These are phyloP conservation scores for Deilephila porcellus DNA, from an alignment of 2,888 invertebrate species.

Conservation along the genomic window DNA sequence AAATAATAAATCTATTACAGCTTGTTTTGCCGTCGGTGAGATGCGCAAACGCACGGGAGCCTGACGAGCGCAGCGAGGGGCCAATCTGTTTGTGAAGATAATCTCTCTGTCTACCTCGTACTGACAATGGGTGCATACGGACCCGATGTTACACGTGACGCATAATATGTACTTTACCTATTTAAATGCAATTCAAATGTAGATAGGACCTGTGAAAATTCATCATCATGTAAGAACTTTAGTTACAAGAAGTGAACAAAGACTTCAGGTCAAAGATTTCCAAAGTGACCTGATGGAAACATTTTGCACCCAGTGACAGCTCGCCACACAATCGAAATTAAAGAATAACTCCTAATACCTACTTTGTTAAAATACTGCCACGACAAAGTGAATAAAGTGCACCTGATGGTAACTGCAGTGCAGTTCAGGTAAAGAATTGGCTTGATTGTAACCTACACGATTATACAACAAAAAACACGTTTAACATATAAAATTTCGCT, in stretches of 20 bases:
- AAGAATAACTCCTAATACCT: too few relatives aligned
- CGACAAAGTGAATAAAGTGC: too few relatives aligned
- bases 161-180: neutral
- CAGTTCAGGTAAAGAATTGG: too few relatives aligned
- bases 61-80: slow-evolving; percentile 74
- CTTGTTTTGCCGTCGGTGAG: slow-evolving; percentile 56
- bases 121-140: slow-evolving; percentile 29
- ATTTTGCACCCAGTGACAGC: too few relatives aligned
- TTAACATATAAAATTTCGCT: neutral
- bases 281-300: too few relatives aligned
- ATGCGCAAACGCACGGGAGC: slow-evolving; percentile 58
- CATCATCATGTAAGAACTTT: neutral
- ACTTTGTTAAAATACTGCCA: too few relatives aligned
- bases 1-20: neutral
- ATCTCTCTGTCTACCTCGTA: slow-evolving; percentile 63
- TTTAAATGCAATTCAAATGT: too few relatives aligned
- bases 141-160: slow-evolving; percentile 13
- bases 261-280: too few relatives aligned
- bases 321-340: too few relatives aligned
- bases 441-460: neutral
- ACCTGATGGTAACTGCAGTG: too few relatives aligned
- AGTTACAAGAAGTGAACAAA: too few relatives aligned
- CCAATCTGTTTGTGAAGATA: slow-evolving; percentile 76
- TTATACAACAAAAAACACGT: neutral
- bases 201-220: neutral